Percentiles rank a stretch among this genome's conserved stretches.
These are phyloP conservation scores for Camelus dromedarius DNA, from an alignment of 2,113 vertebrate species.

Conservation along the genomic window DNA sequence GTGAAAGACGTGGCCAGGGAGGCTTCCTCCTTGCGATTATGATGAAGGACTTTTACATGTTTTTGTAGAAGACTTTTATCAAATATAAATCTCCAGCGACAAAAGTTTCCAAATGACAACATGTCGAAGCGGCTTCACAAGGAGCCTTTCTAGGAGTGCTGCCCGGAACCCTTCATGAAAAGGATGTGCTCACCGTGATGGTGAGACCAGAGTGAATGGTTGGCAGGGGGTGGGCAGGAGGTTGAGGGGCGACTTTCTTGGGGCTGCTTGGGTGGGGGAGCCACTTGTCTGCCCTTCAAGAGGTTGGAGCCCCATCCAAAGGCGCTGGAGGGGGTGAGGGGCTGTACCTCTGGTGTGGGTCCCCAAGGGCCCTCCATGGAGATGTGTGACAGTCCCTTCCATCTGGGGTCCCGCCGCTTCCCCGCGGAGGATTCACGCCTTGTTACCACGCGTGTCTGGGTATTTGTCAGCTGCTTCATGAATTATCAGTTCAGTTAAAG, in stretches of 20 bases:
- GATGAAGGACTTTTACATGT: background rate
- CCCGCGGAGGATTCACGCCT: background rate
- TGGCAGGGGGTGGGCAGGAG: background rate
- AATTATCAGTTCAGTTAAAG: background rate
- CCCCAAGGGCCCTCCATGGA: background rate
- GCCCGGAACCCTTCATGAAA: background rate
- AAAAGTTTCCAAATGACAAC: background rate
- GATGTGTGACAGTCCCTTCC: background rate
- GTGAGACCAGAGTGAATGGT: background rate
- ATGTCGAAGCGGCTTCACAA: background rate
- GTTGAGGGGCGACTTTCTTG: background rate
- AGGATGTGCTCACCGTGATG: background rate
- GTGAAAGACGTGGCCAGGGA: background rate
- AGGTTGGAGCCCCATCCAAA: background rate
- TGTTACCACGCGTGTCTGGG: accelerated
- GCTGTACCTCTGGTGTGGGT: accelerated
- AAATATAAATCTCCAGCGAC: background rate
- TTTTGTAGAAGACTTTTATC: background rate
- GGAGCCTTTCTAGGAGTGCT: background rate
- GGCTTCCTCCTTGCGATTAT: background rate
- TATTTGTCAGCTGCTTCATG: background rate
- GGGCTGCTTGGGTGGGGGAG: background rate
- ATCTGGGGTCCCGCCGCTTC: background rate
- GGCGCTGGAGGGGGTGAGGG: too few species aligned
- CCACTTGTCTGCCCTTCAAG: background rate